Conservation (phyloP, 2,113 vertebrate species). For the Pterocles burchelli region DNA sequence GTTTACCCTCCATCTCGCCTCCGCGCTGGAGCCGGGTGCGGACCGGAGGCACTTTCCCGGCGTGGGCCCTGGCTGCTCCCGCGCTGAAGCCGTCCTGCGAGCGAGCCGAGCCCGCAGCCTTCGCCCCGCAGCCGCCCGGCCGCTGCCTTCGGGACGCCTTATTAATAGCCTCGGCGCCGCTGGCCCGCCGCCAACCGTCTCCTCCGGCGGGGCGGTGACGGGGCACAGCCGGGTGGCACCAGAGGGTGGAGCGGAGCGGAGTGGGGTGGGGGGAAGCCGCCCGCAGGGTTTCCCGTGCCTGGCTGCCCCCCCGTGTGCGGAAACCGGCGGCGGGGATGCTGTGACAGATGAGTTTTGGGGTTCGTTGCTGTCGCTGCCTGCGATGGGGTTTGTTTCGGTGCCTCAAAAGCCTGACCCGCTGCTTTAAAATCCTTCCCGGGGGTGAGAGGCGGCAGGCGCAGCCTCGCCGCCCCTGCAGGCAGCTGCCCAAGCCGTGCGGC, state of each 20-base stretch:
- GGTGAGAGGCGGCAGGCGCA: neutral
- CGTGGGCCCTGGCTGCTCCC: neutral
- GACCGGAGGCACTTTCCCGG: neutral
- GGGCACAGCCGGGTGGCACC: neutral
- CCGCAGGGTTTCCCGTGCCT: neutral
- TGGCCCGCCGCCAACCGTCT: neutral
- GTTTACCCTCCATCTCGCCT: constrained; percentile 65
- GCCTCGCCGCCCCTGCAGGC: neutral
- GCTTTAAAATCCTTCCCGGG: neutral
- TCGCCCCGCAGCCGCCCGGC: neutral
- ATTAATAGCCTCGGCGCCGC: constrained; percentile 22
- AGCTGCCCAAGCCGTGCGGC: too few relatives aligned
- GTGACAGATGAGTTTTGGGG: rapidly evolving
- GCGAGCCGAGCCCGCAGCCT: neutral
- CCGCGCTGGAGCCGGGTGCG: neutral
- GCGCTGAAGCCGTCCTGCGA: neutral
- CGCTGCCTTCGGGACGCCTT: neutral
- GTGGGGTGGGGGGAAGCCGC: too few relatives aligned
- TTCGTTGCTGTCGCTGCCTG: neutral
- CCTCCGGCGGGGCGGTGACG: neutral
- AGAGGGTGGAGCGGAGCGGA: too few relatives aligned
- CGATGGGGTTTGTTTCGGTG: neutral
- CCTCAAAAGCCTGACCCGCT: neutral
- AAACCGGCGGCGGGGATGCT: rapidly evolving
- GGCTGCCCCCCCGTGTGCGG: too few relatives aligned